phyloP scores from a whole-genome alignment of 2,797 vertebrate genomes.

The Varecia variegata region DNA sequence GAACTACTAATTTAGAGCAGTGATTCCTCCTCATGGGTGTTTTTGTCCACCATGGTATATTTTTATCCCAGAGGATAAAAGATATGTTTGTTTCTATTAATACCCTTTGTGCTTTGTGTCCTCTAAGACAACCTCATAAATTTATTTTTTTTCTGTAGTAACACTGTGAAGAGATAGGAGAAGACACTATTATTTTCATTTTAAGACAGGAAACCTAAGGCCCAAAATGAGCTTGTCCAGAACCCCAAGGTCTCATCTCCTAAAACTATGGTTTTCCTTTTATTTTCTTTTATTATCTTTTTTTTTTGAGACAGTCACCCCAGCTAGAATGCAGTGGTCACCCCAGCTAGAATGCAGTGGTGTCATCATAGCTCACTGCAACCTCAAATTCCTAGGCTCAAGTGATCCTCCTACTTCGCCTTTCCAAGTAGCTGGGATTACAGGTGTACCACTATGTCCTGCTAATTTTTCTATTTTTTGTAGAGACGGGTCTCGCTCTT shows the following conservation, averaged over 20 bases:
- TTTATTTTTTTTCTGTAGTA: not conserved
- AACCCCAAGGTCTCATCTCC: not conserved
- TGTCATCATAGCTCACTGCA: not conserved
- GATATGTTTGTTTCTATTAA: not conserved
- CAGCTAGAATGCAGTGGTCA: not conserved
- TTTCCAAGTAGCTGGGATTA: not conserved
- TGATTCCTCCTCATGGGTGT: not conserved
- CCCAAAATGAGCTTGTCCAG: not conserved
- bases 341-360: not conserved
- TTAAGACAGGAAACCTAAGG: not conserved
- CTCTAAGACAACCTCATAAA: not conserved
- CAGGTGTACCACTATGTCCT: not conserved
- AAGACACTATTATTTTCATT: not conserved
- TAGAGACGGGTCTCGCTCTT: not conserved
- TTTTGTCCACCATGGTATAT: not conserved
- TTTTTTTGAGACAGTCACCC: not conserved
- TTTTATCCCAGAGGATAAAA: not conserved
- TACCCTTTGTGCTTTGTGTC: not conserved
- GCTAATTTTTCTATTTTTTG: not conserved
- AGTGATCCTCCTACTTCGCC: not conserved
- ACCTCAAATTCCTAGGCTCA: not conserved
- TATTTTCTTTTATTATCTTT: too few species aligned
- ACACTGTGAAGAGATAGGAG: not conserved
- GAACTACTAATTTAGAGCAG: not conserved
- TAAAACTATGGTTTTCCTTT: not conserved